Evolutionary conservation across 2,888 invertebrate species (phyloP), one percentile per base, ranked within the genome.

Genomic region (Nycteola revayana): DNA sequence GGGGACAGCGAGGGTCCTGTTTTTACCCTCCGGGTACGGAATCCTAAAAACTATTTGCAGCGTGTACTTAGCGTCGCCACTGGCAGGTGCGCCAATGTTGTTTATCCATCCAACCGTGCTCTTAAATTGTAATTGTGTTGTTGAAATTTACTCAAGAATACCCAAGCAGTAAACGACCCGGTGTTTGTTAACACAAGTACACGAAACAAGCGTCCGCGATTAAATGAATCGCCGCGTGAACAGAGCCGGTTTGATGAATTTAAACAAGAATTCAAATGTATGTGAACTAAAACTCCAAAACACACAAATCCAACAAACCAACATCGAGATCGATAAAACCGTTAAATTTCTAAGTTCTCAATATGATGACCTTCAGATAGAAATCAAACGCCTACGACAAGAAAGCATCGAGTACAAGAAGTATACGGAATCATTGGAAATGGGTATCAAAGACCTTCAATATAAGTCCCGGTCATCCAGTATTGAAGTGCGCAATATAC

Each of bases 401-500:
- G 11, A 26, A 26, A 26, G 8, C 7, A 26, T 10, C 10, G 10
- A 10, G 3, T 7, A 10, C 25, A 11, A 10, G 7, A 11, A 26
- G 11, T 7, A 26, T 7, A 9, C 11, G 1, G 11, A 26, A 7
- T 10, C 11, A 10, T 10, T 26, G 25, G 25, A 26, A 11, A 11
- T 11, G 5, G 11, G 7, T 11, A 11, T 26, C 7, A 26, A 11
- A 26, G 25, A 26, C 8, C 10, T 10, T 5, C 11, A 11, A 11
- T 11, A 11, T 26, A 10, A 11, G 10, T 11, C 11, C 11, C 25
- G 25, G 11, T 26, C 25, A 7, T 26, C 25, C n/a, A 26, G 11
- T 11, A 11, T 26, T n/a, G 25, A 26, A 26, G 10, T 26, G 11
- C 25, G 25, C 11, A 27, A 27, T 8, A 9, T 14, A 8, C 27